phyloP scores from a whole-genome alignment of 2,797 vertebrate genomes.

The Microctenopoma steveboyesi region DNA sequence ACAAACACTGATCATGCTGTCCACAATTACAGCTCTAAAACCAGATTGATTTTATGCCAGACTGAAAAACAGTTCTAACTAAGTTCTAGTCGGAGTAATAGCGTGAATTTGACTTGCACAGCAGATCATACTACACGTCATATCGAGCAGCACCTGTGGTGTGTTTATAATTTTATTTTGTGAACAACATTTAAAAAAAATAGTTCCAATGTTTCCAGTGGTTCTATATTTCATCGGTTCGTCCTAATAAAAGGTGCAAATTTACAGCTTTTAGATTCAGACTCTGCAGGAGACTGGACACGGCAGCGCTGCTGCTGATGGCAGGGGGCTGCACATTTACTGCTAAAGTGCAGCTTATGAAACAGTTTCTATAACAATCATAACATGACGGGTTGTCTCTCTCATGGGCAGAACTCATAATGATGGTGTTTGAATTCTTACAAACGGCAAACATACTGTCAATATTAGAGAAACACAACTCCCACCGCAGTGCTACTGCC shows the following conservation, averaged over 20 bases:
- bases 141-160: slow-evolving; percentile 26
- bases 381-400: slow-evolving; percentile 39
- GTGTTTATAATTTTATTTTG: slow-evolving; percentile 30
- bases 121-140: slow-evolving; percentile 22
- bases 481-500: slow-evolving; percentile 14
- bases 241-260: slow-evolving; percentile 46
- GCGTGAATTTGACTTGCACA: slow-evolving; percentile 22
- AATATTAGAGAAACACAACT: slow-evolving; percentile 56
- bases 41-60: slow-evolving; percentile 39
- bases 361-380: slow-evolving; percentile 61
- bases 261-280: slow-evolving; percentile 54
- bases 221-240: slow-evolving; percentile 19
- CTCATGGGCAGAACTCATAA: slow-evolving; percentile 46
- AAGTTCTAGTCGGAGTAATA: slow-evolving; percentile 24
- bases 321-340: slow-evolving; percentile 58
- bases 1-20: slow-evolving; percentile 50
- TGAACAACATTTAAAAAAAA: slow-evolving; percentile 22
- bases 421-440: slow-evolving; percentile 55
- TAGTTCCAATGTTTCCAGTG: slow-evolving; percentile 8
- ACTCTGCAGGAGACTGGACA: slow-evolving; percentile 48
- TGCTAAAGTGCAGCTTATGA: slow-evolving; percentile 50
- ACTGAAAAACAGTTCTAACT: slow-evolving; percentile 27
- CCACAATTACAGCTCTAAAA: slow-evolving; percentile 42
- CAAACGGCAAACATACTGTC: slow-evolving; percentile 39
- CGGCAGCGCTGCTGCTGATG: slow-evolving; percentile 35